Evolutionary conservation across 2,888 invertebrate genomes (phyloP), one percentile per base, ranked within the genome.

Genomic region (Epiperipatus broadwayi): DNA sequence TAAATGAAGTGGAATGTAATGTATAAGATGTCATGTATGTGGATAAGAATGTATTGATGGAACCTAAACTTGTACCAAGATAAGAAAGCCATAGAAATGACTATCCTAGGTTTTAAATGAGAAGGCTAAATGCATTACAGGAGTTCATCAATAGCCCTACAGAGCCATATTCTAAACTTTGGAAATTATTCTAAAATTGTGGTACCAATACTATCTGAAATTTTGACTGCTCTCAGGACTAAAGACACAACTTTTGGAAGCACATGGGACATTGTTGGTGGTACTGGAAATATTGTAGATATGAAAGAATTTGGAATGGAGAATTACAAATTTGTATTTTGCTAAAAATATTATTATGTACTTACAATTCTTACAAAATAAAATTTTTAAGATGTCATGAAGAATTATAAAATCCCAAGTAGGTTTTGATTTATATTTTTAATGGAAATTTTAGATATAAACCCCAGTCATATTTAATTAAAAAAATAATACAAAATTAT

Each of bases 181-280:
- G 41, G 95, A 97, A 66, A 85, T 99, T 43, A 87, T 97, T 56
- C 97, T 97, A 97, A 65, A 99, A 97, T 64, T 97, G 95, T 63
- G 97, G 97, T 39, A 93, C 87, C 2, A 91, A 85, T 60, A 83
- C 87, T 0, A 89, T 99, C 58, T 75, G 91, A 48, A 84, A 57
- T 85, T 1, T 65, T 97, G 45, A 97, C 95, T 0, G 84, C 87
- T 2, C 66, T 99, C 39, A 72, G 95, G 57, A 64, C 93, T 2
- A 78, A 84, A 49, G 95, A 97, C 65, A 79, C 83, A 1, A 70
- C 72, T 4, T 67, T 50, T 25, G 61, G 70, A 19, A 67, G 60
- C 27, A 68, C 74, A 19, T 81, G 77, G 74, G 95, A 95, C 46
- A 84, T 97, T 50, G 80, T 97, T 64, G 97, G 97, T 1, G 83